Evolutionary conservation across 2,797 vertebrate species (phyloP).

Genomic region (Lithobates sylvaticus): DNA sequence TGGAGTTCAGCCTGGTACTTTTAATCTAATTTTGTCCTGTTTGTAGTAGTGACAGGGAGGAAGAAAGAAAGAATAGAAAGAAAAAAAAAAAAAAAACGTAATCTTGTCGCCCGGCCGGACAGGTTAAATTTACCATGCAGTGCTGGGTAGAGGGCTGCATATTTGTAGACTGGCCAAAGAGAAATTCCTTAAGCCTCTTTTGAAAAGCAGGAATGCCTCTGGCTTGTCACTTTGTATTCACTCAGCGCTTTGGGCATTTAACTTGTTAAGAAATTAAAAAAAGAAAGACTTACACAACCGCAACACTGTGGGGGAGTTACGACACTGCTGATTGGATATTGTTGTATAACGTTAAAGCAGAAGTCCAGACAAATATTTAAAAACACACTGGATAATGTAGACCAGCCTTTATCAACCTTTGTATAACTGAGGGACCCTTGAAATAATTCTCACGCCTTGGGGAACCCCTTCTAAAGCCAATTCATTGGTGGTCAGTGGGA

Average conservation of each 20-base stretch:
- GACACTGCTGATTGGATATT: not conserved
- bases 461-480: no score
- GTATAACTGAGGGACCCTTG: no score
- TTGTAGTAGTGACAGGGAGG: conserved; percentile 69
- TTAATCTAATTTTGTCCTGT: conserved; percentile 83
- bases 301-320: conserved; percentile 62
- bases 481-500: no score
- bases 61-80: conserved; percentile 57
- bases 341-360: not conserved
- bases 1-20: conserved; percentile 78
- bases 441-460: no score
- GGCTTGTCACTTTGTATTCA: conserved; percentile 84
- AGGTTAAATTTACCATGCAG: conserved; percentile 80
- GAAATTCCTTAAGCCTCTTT: conserved; percentile 91
- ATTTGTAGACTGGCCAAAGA: conserved; percentile 90
- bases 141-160: conserved; percentile 83
- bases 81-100: conserved; percentile 71
- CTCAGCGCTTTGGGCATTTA: conserved; percentile 70
- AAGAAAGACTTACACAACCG: conserved; percentile 54
- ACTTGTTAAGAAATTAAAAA: conserved; percentile 71
- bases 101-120: conserved; percentile 86
- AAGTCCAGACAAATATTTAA: no score
- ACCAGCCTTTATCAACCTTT: no score
- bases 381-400: no score
- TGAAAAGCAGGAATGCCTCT: conserved; percentile 86